Evolutionary conservation across 2,797 vertebrate species (phyloP).

Genomic region (Rhadinocentrus ornatus): DNA sequence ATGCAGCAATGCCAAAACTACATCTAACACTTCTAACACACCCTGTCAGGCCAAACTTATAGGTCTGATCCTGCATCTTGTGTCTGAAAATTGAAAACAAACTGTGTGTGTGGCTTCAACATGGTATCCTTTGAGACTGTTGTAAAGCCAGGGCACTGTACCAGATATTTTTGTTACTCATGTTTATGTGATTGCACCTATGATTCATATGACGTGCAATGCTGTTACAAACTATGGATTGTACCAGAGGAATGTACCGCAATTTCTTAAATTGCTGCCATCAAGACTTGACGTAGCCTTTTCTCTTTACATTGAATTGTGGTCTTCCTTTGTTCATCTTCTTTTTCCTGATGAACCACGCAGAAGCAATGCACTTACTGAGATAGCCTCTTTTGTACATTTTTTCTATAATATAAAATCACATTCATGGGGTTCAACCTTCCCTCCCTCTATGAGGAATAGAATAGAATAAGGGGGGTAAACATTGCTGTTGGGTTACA

Average conservation of each 20-base stretch:
- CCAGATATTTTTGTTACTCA: conserved; percentile 1
- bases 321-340: not conserved
- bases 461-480: conserved; percentile 1
- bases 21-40: conserved; percentile 33
- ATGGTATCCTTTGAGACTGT: not conserved
- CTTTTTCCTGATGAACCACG: conserved; percentile 14
- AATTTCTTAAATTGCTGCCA: not conserved
- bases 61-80: conserved; percentile 14
- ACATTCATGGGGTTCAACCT: conserved; percentile 50
- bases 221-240: not conserved
- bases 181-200: not conserved
- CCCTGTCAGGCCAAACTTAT: not conserved
- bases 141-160: not conserved
- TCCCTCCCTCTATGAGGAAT: conserved; percentile 25
- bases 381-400: conserved; percentile 27
- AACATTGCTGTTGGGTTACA: conserved; percentile 44
- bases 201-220: not conserved
- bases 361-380: conserved; percentile 3
- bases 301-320: not conserved
- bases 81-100: conserved; percentile 15
- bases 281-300: not conserved
- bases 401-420: conserved; percentile 54
- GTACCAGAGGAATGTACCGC: not conserved
- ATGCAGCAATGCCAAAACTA: conserved; percentile 7
- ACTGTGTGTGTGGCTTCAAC: conserved; percentile 10